phyloP scores from a whole-genome alignment of 2,113 vertebrate genomes.

The Triplophysa siluroides region DNA sequence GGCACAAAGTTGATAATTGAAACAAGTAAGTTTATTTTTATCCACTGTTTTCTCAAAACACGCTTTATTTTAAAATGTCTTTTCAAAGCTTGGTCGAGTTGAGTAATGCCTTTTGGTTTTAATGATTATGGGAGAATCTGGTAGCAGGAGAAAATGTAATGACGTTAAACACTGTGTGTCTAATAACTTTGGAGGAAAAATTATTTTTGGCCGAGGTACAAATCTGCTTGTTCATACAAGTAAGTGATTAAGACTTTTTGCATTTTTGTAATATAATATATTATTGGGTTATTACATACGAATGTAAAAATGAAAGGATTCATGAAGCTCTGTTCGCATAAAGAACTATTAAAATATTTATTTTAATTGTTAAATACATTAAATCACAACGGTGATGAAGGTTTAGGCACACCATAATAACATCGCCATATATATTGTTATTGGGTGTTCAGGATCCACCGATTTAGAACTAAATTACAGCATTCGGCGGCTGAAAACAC shows the following conservation, averaged over 20 bases:
- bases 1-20: slow-evolving; percentile 39
- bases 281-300: too few relatives aligned
- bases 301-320: too few relatives aligned
- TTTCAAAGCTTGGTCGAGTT: background rate
- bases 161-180: slow-evolving; percentile 9
- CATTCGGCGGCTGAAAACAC: background rate
- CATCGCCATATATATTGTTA: too few relatives aligned
- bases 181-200: background rate
- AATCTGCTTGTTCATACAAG: background rate
- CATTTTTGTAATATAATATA: background rate
- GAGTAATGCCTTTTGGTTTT: background rate
- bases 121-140: background rate
- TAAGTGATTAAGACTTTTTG: background rate
- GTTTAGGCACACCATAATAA: too few relatives aligned
- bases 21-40: slow-evolving; percentile 43
- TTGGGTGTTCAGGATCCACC: too few relatives aligned
- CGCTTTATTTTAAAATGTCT: background rate
- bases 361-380: too few relatives aligned
- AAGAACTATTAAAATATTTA: too few relatives aligned
- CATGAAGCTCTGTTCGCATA: too few relatives aligned
- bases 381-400: too few relatives aligned
- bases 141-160: slow-evolving; percentile 2
- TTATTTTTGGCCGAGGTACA: background rate
- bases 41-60: background rate
- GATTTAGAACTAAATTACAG: background rate